Percentiles rank a stretch among this genome's conserved stretches.
These are phyloP conservation scores for Cebidichthys violaceus DNA, from an alignment of 2,113 vertebrate species.

Conservation along the genomic window DNA sequence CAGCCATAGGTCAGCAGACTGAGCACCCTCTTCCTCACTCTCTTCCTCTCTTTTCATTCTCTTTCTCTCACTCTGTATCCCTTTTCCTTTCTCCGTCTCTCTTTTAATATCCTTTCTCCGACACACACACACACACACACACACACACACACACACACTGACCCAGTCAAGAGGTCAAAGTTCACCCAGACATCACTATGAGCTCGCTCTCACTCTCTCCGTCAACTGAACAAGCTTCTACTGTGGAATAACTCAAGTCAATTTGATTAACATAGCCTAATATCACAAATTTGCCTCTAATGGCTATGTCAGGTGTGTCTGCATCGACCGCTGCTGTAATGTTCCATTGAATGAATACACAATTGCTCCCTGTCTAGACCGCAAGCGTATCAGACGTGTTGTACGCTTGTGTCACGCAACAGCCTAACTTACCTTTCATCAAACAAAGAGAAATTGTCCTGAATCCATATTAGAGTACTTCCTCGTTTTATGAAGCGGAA, in stretches of 20 bases:
- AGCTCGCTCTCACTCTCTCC: not conserved
- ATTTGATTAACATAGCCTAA: not conserved
- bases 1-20: constrained; percentile 52
- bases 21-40: constrained; percentile 24
- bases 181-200: constrained; percentile 20
- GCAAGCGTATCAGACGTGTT: too few species aligned
- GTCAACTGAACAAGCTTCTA: not conserved
- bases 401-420: too few species aligned
- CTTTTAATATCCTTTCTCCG: not conserved
- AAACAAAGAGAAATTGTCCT: not conserved
- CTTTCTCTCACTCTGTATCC: not conserved
- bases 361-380: too few species aligned
- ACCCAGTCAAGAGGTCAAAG: constrained; percentile 32
- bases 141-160: constrained; percentile 18
- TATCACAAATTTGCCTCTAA: not conserved
- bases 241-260: not conserved
- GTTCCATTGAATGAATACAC: too few species aligned
- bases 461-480: not conserved
- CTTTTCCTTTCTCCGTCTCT: not conserved
- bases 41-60: constrained; percentile 6
- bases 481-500: not conserved
- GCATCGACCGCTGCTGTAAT: not conserved
- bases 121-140: constrained; percentile 7
- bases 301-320: not conserved
- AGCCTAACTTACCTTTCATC: not conserved